Evolutionary conservation across 2,797 vertebrate species (phyloP), one percentile per base, ranked within the genome.

Genomic region (Ctenopoma multispine): DNA sequence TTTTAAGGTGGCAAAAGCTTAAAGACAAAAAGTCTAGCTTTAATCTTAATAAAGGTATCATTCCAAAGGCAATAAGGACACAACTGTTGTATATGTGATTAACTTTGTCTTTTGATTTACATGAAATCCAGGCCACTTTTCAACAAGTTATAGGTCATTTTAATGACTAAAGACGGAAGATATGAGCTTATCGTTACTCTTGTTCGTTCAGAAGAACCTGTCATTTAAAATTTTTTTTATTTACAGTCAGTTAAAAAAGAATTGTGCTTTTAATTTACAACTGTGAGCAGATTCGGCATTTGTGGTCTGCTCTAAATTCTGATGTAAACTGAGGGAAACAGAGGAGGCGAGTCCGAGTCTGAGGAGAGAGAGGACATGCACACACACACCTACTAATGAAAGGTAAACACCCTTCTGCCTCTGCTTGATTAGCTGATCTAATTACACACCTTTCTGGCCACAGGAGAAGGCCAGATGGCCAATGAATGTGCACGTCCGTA

Each of bases 351-450:
- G 46, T 43, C 41, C 53, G 53, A 46, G n/a, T n/a, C n/a, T n/a
- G n/a, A n/a, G 29, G 7, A 29, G 14, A 58, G 44, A 14, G 55
- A 59, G 69, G 66, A 67, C 63, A 63, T 46, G 62, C 63, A 63
- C 41, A 20, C 50, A 78, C 72, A 79, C 75, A 83, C 46, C 73
- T 81, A 75, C 85, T 89, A 92, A 91, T 94, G 92, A 90, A 93
- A 92, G 83, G 87, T 87, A 94, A 93, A 94, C 92, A 93, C 66
- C 75, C 83, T 83, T 87, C 89, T 87, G 79, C 84, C 75, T 83
- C 69, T 79, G 85, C 86, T 81, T 92, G 91, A 91, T 92, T 91
- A 88, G 82, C 80, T 92, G 84, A 92, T 90, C 85, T 87, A 88
- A 92, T 94, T 85, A 88, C 89, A 89, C 87, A 77, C 73, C 75